Percentiles rank a stretch among this genome's conserved stretches.
phyloP scores from a whole-genome alignment of 2,888 invertebrate genomes.

The Orchesellides sinensis region DNA sequence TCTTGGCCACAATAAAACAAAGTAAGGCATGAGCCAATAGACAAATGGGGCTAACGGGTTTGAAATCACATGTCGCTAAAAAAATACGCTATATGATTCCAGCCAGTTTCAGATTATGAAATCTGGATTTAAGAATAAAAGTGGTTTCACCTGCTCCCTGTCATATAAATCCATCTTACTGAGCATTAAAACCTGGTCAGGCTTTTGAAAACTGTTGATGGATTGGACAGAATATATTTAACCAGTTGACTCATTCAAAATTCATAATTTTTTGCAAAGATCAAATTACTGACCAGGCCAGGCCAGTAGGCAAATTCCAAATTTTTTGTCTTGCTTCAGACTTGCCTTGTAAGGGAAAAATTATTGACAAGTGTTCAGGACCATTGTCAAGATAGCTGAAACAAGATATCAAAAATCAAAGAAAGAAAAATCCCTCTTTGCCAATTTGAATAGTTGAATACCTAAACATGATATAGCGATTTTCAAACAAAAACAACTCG shows the following conservation, averaged over 20 bases:
- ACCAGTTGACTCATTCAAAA: background rate
- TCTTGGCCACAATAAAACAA: background rate
- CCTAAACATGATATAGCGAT: too few relatives aligned
- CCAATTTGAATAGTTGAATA: background rate
- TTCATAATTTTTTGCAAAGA: background rate
- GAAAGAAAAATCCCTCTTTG: background rate
- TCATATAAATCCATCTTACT: constrained; percentile 2
- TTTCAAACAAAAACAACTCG: too few relatives aligned
- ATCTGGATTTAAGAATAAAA: constrained; percentile 11
- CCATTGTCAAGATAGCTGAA: background rate
- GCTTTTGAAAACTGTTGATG: background rate
- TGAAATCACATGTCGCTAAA: too few relatives aligned
- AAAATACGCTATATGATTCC: too few relatives aligned
- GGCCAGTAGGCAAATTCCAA: too few relatives aligned
- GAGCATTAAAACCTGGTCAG: background rate
- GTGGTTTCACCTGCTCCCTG: constrained; percentile 31
- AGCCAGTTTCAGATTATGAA: too few relatives aligned
- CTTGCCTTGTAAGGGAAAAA: too few relatives aligned
- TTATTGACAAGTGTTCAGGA: background rate
- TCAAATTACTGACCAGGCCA: background rate
- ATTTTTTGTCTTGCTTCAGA: too few relatives aligned
- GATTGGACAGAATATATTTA: background rate
- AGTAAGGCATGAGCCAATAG: too few relatives aligned
- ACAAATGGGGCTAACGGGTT: constrained; percentile 5
- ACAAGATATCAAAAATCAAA: background rate